Evolutionary conservation across 2,113 vertebrate genomes (phyloP).

Genomic region (Helogale parvula): DNA sequence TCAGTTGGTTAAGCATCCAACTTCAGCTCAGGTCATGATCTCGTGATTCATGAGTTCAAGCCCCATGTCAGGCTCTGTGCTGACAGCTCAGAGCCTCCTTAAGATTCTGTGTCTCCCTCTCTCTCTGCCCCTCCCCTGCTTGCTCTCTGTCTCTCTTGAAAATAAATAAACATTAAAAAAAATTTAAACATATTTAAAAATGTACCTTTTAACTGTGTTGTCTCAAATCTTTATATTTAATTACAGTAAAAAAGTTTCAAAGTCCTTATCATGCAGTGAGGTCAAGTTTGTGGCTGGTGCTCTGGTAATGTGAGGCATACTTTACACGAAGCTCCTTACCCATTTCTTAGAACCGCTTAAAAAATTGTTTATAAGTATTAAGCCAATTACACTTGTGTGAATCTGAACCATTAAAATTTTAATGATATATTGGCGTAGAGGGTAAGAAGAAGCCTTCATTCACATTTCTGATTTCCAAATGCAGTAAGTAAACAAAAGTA

Average conservation of each 20-base stretch:
- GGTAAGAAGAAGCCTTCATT: background rate
- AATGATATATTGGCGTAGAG: background rate
- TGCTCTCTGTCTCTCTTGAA: too few relatives aligned
- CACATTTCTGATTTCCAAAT: slow-evolving; percentile 11
- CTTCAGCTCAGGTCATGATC: too few relatives aligned
- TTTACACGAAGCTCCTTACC: background rate
- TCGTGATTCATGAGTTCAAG: too few relatives aligned
- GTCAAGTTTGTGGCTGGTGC: background rate
- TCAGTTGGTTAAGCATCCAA: too few relatives aligned
- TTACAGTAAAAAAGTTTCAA: background rate
- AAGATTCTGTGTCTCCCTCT: too few relatives aligned
- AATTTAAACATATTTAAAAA: too few relatives aligned
- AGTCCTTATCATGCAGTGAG: background rate
- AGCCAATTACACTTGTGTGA: background rate
- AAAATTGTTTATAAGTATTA: background rate
- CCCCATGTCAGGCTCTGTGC: too few relatives aligned
- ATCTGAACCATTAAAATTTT: background rate
- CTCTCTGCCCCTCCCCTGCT: too few relatives aligned
- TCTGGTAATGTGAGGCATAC: background rate
- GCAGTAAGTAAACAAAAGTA: background rate
- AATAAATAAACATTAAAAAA: too few relatives aligned
- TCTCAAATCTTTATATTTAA: background rate
- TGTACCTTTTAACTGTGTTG: background rate
- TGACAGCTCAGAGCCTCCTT: too few relatives aligned
- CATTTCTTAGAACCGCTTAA: background rate